Evolutionary conservation across 30 jellyfish, hydroid and myxozoan species (phyloP), one percentile per base, ranked within the genome.

Genomic region (Aurelia sp.): DNA sequence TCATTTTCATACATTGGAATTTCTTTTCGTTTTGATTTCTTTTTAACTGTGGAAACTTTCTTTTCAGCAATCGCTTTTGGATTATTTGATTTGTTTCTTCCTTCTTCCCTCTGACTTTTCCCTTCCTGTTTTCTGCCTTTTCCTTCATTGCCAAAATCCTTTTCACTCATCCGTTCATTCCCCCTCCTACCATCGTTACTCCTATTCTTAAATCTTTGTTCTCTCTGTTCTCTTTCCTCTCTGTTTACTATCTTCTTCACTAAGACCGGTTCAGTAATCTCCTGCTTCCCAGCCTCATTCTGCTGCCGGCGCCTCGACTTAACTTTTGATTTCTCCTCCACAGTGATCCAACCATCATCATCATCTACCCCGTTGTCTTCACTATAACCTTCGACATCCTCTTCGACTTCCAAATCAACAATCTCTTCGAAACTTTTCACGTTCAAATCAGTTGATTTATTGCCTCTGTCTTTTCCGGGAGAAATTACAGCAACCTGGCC

Each of bases 1-100:
- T 84, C 93, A 63, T 84, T 84, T 6, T 84, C 93, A 62, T 84
- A 84, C 75, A 84, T 62, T 10, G 84, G 79, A 65, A 41, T 72
- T 48, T 59, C 93, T 66, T 84, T 84, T 57, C 65, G 60, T 52
- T 84, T 84, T 12, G 81, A 17, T 59, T 63, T 84, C n/a, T 84
- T 84, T 21, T 61, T 84, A 52, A 35, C 52, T 11, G 52, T 41
- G 37, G 59, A 37, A 10, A 27, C 69, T 41, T 47, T 40, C 37
- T 61, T 71, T 60, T 52, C 82, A 11, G 20, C 27, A 0, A 35
- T 21, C 16, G 81, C 19, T 65, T 51, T 16, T 13, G 52, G 20
- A 6, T 51, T 71, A 16, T 20, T 82, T n/a, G 13, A 62, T n/a
- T 72, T 18, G 0, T 23, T 59, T 19, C 50, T 50, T 15, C n/a